Conservation (phyloP, 2,113 vertebrate species). For the Aptenodytes patagonicus region DNA sequence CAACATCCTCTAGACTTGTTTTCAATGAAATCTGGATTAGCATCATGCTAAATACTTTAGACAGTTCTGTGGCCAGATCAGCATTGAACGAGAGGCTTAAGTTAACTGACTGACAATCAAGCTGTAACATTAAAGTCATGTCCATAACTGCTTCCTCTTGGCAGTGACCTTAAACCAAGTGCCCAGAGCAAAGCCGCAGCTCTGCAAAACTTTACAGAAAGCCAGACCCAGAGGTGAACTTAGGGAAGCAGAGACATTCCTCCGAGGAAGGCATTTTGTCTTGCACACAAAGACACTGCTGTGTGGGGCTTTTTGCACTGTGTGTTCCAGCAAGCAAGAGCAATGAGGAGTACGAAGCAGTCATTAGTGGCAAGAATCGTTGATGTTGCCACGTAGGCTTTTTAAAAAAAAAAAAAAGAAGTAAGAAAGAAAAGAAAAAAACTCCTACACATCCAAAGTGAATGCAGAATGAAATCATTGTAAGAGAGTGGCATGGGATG, state of each 20-base stretch:
- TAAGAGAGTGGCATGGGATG: not conserved
- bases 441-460: not conserved
- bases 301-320: not conserved
- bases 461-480: constrained; percentile 42
- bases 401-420: not conserved
- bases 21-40: not conserved
- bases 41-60: not conserved
- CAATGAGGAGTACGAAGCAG: not conserved
- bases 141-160: not conserved
- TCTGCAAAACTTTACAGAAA: not conserved
- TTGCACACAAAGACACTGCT: constrained; percentile 39
- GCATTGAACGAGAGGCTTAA: not conserved
- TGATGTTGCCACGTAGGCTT: not conserved
- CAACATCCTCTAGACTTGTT: not conserved
- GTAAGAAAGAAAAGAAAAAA: not conserved
- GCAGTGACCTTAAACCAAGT: not conserved
- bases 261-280: not conserved
- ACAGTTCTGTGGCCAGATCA: not conserved
- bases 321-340: not conserved
- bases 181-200: not conserved
- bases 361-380: not conserved
- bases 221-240: not conserved
- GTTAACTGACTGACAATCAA: not conserved
- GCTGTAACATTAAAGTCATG: not conserved
- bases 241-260: not conserved